phyloP scores from a whole-genome alignment of 1,140 invertebrate genomes.

The Proales similis region DNA sequence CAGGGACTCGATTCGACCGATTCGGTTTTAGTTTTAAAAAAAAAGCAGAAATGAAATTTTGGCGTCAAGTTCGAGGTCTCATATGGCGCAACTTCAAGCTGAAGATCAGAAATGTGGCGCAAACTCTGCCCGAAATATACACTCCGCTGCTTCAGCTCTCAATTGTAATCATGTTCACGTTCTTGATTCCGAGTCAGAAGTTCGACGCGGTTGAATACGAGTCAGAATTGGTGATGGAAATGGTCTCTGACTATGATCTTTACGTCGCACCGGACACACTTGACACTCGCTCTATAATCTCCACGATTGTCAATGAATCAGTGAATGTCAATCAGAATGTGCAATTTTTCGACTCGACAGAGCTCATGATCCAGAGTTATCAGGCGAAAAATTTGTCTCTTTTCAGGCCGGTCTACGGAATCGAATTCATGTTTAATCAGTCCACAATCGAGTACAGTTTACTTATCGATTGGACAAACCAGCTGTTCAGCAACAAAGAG shows the following conservation, averaged over 20 bases:
- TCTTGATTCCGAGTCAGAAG: constrained; percentile 9
- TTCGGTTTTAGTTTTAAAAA: too few relatives aligned
- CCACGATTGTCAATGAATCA: background rate
- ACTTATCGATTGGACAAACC: background rate
- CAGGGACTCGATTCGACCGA: too few relatives aligned
- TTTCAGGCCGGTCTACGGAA: background rate
- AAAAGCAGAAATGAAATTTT: background rate
- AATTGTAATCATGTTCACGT: constrained; percentile 5
- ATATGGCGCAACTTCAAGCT: constrained; percentile 19
- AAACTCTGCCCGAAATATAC: constrained; percentile 10
- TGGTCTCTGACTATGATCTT: background rate
- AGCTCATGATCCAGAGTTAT: constrained; percentile 2
- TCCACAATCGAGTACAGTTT: constrained; percentile 5
- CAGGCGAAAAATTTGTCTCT: background rate
- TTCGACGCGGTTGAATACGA: background rate
- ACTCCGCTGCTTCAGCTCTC: background rate
- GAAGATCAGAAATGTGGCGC: constrained; percentile 1
- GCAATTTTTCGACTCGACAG: constrained; percentile 13
- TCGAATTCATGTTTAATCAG: constrained; percentile 7
- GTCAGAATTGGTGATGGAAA: background rate
- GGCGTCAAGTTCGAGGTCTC: background rate
- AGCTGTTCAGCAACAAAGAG: constrained; percentile 3
- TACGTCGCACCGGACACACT: constrained; percentile 5
- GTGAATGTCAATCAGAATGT: background rate
- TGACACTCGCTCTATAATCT: background rate